Percentiles rank a stretch among this genome's conserved stretches.
Evolutionary conservation across 2,113 vertebrate genomes (phyloP).

Genomic region (Phaethornis superciliosus): DNA sequence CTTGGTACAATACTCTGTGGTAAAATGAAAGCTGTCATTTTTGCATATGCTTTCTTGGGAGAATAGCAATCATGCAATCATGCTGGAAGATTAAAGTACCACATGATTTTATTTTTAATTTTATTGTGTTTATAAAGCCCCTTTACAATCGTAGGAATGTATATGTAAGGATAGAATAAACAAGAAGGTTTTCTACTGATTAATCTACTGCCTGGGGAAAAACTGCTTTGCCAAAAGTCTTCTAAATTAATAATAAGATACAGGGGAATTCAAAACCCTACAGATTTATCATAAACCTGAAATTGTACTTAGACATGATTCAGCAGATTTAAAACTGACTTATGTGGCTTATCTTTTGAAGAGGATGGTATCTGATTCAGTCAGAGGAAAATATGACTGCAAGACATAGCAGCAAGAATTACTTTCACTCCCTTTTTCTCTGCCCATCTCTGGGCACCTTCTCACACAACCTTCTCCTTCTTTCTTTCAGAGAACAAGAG

Average conservation of each 20-base stretch:
- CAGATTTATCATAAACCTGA: background rate
- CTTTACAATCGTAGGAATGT: background rate
- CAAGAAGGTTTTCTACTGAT: background rate
- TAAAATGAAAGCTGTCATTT: background rate
- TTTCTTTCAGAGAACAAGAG: background rate
- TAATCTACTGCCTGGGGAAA: background rate
- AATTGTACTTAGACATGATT: background rate
- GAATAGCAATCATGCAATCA: background rate
- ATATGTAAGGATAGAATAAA: background rate
- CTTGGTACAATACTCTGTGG: background rate
- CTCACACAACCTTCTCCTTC: background rate
- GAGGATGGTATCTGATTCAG: background rate
- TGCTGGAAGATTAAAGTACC: background rate
- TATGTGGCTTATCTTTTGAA: conserved; percentile 13
- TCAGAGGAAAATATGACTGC: background rate
- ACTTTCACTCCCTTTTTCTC: background rate
- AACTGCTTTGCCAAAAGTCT: background rate
- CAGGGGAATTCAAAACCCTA: background rate
- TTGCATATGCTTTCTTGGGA: background rate
- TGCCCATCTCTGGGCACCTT: background rate
- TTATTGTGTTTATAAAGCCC: background rate
- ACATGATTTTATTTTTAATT: background rate
- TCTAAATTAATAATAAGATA: background rate
- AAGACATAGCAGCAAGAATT: background rate
- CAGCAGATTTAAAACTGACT: conserved; percentile 12